These are phyloP conservation scores for Fukomys damarensis DNA, from an alignment of 2,113 vertebrate species.

Conservation along the genomic window DNA sequence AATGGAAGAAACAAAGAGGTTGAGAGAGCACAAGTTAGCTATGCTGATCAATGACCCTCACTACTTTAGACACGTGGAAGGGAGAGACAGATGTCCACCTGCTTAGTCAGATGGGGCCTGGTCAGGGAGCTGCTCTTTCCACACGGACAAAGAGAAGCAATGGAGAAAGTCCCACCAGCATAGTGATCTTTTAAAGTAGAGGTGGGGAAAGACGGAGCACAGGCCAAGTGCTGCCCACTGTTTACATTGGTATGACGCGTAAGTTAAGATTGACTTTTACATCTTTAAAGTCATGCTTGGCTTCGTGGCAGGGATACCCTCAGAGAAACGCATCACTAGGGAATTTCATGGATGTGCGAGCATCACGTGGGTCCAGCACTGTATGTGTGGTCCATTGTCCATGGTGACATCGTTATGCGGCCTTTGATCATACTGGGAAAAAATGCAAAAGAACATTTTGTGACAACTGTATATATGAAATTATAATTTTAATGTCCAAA, in stretches of 20 bases:
- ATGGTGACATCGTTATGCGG: not conserved
- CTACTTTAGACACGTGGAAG: not conserved
- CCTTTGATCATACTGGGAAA: not conserved
- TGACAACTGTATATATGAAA: constrained; percentile 8
- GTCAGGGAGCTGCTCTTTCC: not conserved
- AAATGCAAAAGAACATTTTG: constrained; percentile 12
- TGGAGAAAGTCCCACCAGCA: not conserved
- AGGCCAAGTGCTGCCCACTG: not conserved
- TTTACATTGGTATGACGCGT: not conserved
- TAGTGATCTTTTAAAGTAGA: not conserved
- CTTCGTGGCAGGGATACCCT: not conserved
- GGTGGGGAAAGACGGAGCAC: not conserved
- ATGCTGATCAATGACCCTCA: not conserved
- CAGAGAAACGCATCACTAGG: not conserved
- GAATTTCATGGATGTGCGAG: not conserved
- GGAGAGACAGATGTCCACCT: not conserved
- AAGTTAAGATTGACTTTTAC: not conserved
- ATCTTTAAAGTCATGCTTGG: not conserved
- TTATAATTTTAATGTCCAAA: not conserved
- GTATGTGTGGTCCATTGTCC: not conserved
- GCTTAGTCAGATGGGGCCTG: not conserved
- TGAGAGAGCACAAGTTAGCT: not conserved
- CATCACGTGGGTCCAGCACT: too few species aligned
- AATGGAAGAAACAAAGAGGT: not conserved
- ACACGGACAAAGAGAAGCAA: not conserved